These are phyloP conservation scores for Scelioninae gen. 1 DNA, from an alignment of 2,888 invertebrate genomes.

Conservation along the genomic window DNA sequence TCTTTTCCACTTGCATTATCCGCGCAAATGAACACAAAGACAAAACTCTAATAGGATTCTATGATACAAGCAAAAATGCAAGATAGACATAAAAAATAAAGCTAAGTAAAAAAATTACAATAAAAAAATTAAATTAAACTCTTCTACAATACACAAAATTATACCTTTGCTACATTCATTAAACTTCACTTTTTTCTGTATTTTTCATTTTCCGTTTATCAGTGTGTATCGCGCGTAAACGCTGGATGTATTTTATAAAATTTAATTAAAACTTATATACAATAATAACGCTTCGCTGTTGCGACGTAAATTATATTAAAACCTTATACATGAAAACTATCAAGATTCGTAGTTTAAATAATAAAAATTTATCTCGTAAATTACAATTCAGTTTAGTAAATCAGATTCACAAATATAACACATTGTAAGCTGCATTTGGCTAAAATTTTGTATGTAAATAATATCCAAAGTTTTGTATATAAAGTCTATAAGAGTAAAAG, in stretches of 20 bases:
- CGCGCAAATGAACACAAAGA: too few species aligned
- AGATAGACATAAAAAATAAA: constrained; percentile 9
- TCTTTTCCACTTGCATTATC: neutral
- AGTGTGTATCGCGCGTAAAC: constrained; percentile 27
- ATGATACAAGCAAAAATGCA: too few species aligned
- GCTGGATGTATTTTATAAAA: constrained; percentile 44
- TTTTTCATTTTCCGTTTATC: constrained; percentile 27
- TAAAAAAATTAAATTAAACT: constrained; percentile 40
- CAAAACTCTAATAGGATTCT: too few species aligned
- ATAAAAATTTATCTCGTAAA: constrained; percentile 53
- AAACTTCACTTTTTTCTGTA: constrained; percentile 34
- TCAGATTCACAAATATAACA: constrained; percentile 61
- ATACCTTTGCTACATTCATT: constrained; percentile 49
- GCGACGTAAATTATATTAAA: constrained; percentile 55
- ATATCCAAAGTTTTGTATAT: constrained; percentile 1
- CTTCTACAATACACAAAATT: constrained; percentile 51
- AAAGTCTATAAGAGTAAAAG: constrained; percentile 20
- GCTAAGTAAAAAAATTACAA: constrained; percentile 11
- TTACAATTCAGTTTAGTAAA: constrained; percentile 55
- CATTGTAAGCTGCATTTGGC: constrained; percentile 58
- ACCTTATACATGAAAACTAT: constrained; percentile 49
- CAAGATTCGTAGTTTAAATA: constrained; percentile 59
- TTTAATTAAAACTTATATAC: constrained; percentile 66
- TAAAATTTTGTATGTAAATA: constrained; percentile 19
- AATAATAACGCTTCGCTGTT: constrained; percentile 52